A percentile compares a stretch with the other conserved stretches of the same genome.
These are phyloP conservation scores for Noctua janthina DNA, from an alignment of 2,888 invertebrate genomes.

Conservation along the genomic window DNA sequence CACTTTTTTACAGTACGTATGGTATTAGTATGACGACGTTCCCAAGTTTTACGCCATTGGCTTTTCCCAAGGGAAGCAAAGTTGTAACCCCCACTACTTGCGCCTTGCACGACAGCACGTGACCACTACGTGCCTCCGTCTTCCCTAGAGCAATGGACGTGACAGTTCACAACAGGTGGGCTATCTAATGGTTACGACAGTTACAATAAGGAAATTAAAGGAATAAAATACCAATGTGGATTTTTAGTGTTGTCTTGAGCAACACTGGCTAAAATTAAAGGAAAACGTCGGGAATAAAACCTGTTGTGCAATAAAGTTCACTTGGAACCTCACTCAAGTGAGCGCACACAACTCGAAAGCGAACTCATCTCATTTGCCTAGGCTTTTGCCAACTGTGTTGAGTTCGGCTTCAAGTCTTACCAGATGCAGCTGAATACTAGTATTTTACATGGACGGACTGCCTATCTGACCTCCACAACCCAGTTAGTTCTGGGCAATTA, in stretches of 20 bases:
- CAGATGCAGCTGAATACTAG: neutral
- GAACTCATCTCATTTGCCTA: neutral
- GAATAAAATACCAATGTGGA: neutral
- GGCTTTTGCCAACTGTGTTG: too few species aligned
- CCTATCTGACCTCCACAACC: too few species aligned
- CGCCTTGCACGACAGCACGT: conserved; percentile 4
- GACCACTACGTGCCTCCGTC: conserved; percentile 11
- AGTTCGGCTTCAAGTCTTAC: neutral
- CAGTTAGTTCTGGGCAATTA: neutral
- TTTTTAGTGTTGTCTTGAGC: neutral
- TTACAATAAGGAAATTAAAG: neutral
- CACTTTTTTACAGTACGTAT: neutral
- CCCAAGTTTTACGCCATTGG: neutral
- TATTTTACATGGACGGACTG: neutral
- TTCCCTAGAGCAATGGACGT: conserved; percentile 14
- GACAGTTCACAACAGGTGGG: conserved; percentile 27
- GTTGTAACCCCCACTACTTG: conserved; percentile 7
- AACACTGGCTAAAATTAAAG: neutral
- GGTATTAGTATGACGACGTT: neutral
- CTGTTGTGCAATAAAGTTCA: neutral
- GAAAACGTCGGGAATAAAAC: neutral
- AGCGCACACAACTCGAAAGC: neutral
- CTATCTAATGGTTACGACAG: too few species aligned
- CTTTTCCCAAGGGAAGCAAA: neutral
- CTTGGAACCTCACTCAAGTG: neutral